These are phyloP conservation scores for Meda fulgida DNA, from an alignment of 2,797 vertebrate species.

Conservation along the genomic window DNA sequence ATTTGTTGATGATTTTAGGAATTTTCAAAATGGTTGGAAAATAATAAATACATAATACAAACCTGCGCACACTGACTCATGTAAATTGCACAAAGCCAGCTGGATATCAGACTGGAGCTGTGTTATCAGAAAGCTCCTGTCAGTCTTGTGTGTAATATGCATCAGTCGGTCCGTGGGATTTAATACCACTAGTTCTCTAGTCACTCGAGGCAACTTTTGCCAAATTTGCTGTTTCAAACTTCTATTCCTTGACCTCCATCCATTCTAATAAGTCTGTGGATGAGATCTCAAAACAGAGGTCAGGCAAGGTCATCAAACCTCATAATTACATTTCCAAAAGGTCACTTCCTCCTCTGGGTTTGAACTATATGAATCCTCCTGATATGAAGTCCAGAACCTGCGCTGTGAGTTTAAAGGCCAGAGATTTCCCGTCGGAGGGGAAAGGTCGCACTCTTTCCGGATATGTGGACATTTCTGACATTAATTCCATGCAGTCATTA, in stretches of 20 bases:
- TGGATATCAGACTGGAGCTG: background rate
- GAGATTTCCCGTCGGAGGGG: constrained; percentile 17
- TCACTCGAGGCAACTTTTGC: constrained; percentile 13
- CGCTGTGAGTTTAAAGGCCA: constrained; percentile 32
- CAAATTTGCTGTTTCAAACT: constrained; percentile 1
- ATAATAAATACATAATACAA: too few species aligned
- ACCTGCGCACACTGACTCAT: background rate
- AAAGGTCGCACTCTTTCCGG: constrained; percentile 25
- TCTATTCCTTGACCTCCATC: background rate
- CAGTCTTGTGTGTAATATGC: background rate
- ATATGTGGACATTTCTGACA: background rate
- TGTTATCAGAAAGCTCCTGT: background rate
- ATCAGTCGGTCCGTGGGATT: background rate
- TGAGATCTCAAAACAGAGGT: constrained; percentile 34
- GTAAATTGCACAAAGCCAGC: background rate
- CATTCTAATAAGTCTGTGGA: constrained; percentile 29
- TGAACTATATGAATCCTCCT: constrained; percentile 33
- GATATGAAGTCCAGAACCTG: constrained; percentile 35
- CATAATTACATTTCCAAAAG: constrained; percentile 53
- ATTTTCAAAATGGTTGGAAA: too few species aligned
- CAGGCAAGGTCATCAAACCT: constrained; percentile 37
- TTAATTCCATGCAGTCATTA: constrained; percentile 22
- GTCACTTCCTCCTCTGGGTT: constrained; percentile 29
- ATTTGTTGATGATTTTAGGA: too few species aligned
- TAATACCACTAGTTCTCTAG: constrained; percentile 13